Base-by-base conservation (phyloP, 1,140 invertebrate genomes). In the Drosophila sp. region DNA sequence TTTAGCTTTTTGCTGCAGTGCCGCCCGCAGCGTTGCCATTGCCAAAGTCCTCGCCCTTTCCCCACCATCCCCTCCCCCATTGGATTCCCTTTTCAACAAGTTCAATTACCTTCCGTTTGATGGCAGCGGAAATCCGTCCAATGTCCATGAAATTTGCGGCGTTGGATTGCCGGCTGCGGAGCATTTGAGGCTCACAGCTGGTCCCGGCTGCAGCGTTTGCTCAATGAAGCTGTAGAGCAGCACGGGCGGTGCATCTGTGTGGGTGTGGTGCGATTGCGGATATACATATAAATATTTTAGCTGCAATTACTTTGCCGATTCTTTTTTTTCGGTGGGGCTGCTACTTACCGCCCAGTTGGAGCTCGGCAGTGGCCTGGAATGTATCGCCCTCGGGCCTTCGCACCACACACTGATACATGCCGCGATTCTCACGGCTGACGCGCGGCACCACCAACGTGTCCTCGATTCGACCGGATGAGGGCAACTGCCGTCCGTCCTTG, bases 351-450 rank as follows among this genome's bases (percentile, higher is more conserved):
- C 96, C 96, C 34, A 97, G 92, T 81, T 95, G 94, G 21, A 97
- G 93, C 92, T 97, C 96, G 0, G 95, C 95, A 0, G 96, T 94
- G 9, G 95, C 96, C 91, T 97, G 96, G 13, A 95, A 95, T 2
- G 95, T 96, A 76, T 97, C 96, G 7, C 95, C 94, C 74, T 96
- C 95, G 16, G 95, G 94, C 59, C 95, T 92, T 57, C 94, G 93
- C 0, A 96, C 96, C 70, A 97, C 94, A 89, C 96, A 97, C 83
- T 97, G 96, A 92, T 97, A 97, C 95, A 97, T 97, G 65, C 97
- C 97, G 72, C 95, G 93, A 91, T 96, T 96, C 77, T 96, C 95
- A 75, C 95, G 92, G 77, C 94, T 94, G 59, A 97, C 96, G 65
- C 95, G 93, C 62, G 94, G 94, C 43, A 95, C 93, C 34, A 94